These are phyloP conservation scores for Sweltsa coloradensis DNA, from an alignment of 1,140 invertebrate species.

Conservation along the genomic window DNA sequence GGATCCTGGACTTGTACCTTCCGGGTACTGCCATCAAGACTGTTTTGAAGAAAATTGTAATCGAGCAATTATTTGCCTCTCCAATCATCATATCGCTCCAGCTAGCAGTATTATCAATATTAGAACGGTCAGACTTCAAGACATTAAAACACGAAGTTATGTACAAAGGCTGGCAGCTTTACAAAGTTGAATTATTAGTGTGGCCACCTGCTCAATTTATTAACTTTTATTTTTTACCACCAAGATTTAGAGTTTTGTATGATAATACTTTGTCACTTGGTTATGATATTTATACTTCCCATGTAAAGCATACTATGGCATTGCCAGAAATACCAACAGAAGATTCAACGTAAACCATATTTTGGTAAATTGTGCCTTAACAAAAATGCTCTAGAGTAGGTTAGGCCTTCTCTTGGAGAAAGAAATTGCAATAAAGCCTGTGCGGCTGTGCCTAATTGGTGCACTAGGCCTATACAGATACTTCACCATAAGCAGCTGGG, in stretches of 20 bases:
- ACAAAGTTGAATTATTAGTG: conserved; percentile 66
- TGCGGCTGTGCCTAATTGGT: no score
- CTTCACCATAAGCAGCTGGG: no score
- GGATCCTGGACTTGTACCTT: conserved; percentile 51
- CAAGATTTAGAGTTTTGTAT: conserved; percentile 73
- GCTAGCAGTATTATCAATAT: conserved; percentile 59
- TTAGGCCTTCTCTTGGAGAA: no score
- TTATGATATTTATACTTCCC: conserved; percentile 86
- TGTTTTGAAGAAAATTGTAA: conserved; percentile 70
- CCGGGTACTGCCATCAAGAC: conserved; percentile 52
- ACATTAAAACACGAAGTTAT: conserved; percentile 60
- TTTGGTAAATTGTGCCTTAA: no score
- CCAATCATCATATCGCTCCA: conserved; percentile 72
- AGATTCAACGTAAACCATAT: no score
- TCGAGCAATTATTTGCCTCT: conserved; percentile 82
- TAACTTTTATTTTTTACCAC: conserved; percentile 81
- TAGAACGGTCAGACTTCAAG: conserved; percentile 48
- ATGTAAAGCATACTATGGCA: conserved; percentile 58
- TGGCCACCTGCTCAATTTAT: conserved; percentile 66
- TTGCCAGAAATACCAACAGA: no score
- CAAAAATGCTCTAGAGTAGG: no score
- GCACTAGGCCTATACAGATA: no score
- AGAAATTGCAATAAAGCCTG: no score
- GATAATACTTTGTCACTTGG: conserved; percentile 82
- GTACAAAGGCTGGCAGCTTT: conserved; percentile 65